A percentile compares a stretch with the other conserved stretches of the same genome.
Evolutionary conservation across 2,888 invertebrate genomes (phyloP).

Genomic region (Miltochrista miniata): DNA sequence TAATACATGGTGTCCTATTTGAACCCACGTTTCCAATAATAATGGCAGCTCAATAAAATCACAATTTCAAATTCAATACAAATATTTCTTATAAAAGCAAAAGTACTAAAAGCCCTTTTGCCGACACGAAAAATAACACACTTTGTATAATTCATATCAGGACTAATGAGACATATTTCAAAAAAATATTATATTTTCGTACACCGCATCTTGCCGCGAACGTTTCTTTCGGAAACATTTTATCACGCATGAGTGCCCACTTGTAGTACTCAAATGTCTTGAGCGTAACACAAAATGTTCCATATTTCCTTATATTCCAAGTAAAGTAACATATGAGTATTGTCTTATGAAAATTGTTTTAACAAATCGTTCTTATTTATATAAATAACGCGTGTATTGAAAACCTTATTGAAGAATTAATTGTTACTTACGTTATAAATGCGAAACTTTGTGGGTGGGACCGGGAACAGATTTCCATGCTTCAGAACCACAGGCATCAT

Average conservation of each 20-base stretch:
- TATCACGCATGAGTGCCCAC: slow-evolving; percentile 19
- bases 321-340: slow-evolving; percentile 10
- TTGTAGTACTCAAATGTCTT: slow-evolving; percentile 22
- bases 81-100: neutral
- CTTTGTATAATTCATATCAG: slow-evolving; percentile 20
- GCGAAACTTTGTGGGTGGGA: too few relatives aligned
- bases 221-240: slow-evolving; percentile 22
- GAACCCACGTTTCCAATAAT: too few relatives aligned
- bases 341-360: slow-evolving; percentile 5
- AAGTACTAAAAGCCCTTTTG: slow-evolving; percentile 12
- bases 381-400: too few relatives aligned
- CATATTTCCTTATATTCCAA: slow-evolving; percentile 17
- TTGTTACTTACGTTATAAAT: too few relatives aligned
- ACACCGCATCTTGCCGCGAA: slow-evolving; percentile 7
- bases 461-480: too few relatives aligned
- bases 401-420: too few relatives aligned
- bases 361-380: neutral
- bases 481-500: too few relatives aligned
- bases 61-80: neutral
- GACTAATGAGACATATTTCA: slow-evolving; percentile 29
- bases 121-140: slow-evolving; percentile 10
- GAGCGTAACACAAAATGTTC: slow-evolving; percentile 11
- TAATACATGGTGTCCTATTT: too few relatives aligned
- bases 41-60: neutral
- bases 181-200: slow-evolving; percentile 15